Evolutionary conservation across 92 coral and sea anemone species (phyloP).

Genomic region (Parazoanthus atlanticus): DNA sequence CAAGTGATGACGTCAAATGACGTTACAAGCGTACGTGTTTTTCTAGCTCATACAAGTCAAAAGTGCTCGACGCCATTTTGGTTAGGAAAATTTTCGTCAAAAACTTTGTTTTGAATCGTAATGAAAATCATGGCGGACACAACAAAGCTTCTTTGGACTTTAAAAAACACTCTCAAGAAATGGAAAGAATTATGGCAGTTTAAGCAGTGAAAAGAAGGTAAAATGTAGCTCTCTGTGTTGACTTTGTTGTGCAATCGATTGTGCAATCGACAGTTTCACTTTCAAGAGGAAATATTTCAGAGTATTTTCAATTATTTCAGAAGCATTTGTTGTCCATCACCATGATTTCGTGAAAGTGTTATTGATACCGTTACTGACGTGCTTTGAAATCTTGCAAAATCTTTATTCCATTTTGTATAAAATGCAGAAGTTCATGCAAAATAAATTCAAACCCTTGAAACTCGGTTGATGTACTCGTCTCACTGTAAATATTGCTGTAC

Average conservation of each 20-base stretch:
- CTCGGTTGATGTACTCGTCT: constrained; percentile 13
- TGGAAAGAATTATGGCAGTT: neutral
- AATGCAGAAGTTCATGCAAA: constrained; percentile 26
- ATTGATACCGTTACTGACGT: constrained; percentile 9
- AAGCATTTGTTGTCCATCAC: constrained; percentile 7
- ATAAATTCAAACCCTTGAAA: constrained; percentile 18
- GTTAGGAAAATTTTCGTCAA: neutral
- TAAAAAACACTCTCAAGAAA: neutral
- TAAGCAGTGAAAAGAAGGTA: constrained; percentile 3
- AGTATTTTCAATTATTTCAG: constrained; percentile 6
- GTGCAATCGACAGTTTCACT: neutral
- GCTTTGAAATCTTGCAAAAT: constrained; percentile 11
- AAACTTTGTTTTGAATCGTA: constrained; percentile 16
- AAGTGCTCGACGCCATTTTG: neutral
- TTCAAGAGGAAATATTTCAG: neutral
- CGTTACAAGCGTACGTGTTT: constrained; percentile 17
- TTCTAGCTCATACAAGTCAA: constrained; percentile 15
- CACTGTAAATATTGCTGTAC: constrained; percentile 17
- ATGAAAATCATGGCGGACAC: constrained; percentile 28
- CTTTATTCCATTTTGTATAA: constrained; percentile 14
- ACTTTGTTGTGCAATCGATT: too few species aligned
- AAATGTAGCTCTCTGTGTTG: neutral
- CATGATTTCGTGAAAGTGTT: constrained; percentile 12
- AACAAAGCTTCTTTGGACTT: constrained; percentile 13
- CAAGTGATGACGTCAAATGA: neutral